Evolutionary conservation across 2,888 invertebrate species (phyloP), one percentile per base, ranked within the genome.

Genomic region (Pandemis cinnamomeana): DNA sequence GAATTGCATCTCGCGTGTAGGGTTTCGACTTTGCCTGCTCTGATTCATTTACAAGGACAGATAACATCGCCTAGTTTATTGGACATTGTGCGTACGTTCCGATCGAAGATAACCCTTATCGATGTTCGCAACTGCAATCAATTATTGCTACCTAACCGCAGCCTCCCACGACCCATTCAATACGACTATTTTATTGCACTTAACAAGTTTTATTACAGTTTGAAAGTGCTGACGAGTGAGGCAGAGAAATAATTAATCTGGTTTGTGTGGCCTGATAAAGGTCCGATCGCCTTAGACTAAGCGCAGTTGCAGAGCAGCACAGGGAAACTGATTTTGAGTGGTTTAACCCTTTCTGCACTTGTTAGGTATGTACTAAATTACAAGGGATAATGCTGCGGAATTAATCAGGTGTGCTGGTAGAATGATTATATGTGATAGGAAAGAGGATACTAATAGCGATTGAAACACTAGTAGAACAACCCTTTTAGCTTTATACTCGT

Each of bases 61-160:
- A 93, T 93, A 91, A 80, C 82, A 90, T 91, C 91, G 80, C 79
- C 85, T 92, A 87, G 89, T 94, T 93, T 94, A 94, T 94, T 91
- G 91, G 87, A 91, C 91, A 92, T 92, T 93, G 93, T 92, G 89
- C 87, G 87, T 87, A 85, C 84, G 84, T 80, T 82, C 84, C 81
- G 92, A 92, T 93, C 83, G 74, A 51, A 81, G 93, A 93, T 93
- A 91, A 81, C 81, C 84, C 86, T 88, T 92, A 91, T 85, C 86
- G 88, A 81, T 87, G 89, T 86, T 84, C 84, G 83, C 82, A 84
- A 83, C 85, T 78, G 89, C 88, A 91, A 93, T 93, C 91, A 92
- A 88, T 89, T 88, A 73, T 70, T 73, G 64, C 69, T 73, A 88
- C 88, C 75, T 85, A 85, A 87, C 85, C 72, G 69, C 75, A 27